phyloP scores from a whole-genome alignment of 2,888 invertebrate species.

The Hermaeophaga mercurialis region DNA sequence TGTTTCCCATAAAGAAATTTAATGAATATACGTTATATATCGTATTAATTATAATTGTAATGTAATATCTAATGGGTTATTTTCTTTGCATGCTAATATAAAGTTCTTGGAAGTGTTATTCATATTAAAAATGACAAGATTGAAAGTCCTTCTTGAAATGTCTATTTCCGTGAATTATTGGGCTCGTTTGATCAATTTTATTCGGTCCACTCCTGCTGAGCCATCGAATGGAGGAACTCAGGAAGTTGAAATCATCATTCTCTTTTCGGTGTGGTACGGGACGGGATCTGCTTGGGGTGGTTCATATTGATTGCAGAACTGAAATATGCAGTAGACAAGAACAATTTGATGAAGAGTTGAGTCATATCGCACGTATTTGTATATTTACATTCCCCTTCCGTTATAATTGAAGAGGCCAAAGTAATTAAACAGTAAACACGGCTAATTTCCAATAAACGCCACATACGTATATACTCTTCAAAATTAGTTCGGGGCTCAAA shows the following conservation, averaged over 20 bases:
- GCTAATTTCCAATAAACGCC: slow-evolving; percentile 29
- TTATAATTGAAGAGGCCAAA: slow-evolving; percentile 26
- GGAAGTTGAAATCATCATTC: slow-evolving; percentile 14
- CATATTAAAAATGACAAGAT: too few species aligned
- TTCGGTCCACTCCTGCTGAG: not conserved
- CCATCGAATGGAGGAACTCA: slow-evolving; percentile 6
- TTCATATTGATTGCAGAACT: slow-evolving; percentile 25
- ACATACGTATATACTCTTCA: slow-evolving; percentile 17
- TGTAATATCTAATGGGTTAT: too few species aligned
- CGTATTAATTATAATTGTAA: too few species aligned
- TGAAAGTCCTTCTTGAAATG: too few species aligned
- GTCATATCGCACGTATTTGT: slow-evolving; percentile 16
- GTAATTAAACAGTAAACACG: slow-evolving; percentile 29
- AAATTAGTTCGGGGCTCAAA: slow-evolving; percentile 19
- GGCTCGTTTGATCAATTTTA: not conserved
- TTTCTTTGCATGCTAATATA: too few species aligned
- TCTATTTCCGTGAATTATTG: not conserved
- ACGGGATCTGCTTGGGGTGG: slow-evolving; percentile 16
- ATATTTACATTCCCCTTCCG: slow-evolving; percentile 15
- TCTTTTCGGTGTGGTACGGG: slow-evolving; percentile 13
- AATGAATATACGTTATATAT: too few species aligned
- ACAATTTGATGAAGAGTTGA: slow-evolving; percentile 27
- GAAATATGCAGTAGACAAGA: slow-evolving; percentile 29
- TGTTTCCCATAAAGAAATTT: too few species aligned
- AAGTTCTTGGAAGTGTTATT: too few species aligned